These are phyloP conservation scores for Peromyscus nudipes DNA, from an alignment of 2,797 vertebrate species.

Conservation along the genomic window DNA sequence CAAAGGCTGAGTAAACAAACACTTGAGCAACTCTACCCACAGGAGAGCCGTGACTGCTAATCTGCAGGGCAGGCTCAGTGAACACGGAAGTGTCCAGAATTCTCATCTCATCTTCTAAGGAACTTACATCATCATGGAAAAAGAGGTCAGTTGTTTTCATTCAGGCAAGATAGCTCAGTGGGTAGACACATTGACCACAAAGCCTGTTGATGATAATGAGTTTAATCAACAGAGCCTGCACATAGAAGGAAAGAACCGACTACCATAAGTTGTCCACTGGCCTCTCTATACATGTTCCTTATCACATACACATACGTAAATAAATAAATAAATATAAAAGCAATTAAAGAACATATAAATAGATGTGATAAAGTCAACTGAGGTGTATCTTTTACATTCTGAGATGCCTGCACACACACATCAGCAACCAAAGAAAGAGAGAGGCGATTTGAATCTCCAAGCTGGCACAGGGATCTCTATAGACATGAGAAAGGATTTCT, in stretches of 20 bases:
- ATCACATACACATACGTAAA: not conserved
- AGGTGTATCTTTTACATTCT: not conserved
- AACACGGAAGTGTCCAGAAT: not conserved
- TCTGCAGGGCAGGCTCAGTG: not conserved
- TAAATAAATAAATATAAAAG: not conserved
- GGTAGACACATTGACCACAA: not conserved
- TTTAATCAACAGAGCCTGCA: not conserved
- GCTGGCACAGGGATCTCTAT: not conserved
- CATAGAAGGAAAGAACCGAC: not conserved
- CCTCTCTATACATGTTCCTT: not conserved
- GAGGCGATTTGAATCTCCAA: not conserved
- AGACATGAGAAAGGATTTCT: not conserved
- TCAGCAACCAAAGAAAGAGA: not conserved
- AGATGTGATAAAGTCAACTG: not conserved
- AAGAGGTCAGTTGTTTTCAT: not conserved
- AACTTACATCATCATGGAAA: not conserved
- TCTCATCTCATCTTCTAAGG: not conserved
- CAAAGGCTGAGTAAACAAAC: slow-evolving; percentile 28
- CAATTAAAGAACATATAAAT: not conserved
- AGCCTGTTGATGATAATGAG: not conserved
- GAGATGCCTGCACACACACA: not conserved
- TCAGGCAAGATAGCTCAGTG: not conserved
- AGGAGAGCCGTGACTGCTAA: not conserved
- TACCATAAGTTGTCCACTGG: no score
- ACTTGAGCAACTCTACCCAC: not conserved